Evolutionary conservation across 2,113 vertebrate genomes (phyloP).

Genomic region (Heterotilapia buettikoferi): DNA sequence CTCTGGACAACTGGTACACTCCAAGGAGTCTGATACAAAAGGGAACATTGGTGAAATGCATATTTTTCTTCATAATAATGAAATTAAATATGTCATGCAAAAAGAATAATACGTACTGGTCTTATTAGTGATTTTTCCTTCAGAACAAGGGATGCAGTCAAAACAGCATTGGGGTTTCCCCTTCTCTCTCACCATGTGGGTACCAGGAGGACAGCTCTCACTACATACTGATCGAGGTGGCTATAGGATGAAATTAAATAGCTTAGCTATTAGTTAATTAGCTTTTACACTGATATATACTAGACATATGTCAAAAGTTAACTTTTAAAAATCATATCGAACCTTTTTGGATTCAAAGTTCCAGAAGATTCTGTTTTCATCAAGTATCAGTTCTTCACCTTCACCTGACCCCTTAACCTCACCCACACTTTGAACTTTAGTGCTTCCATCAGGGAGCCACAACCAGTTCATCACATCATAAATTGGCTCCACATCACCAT

Average conservation of each 20-base stretch:
- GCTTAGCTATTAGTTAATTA: no score
- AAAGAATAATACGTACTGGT: constrained; percentile 43
- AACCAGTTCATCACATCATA: constrained; percentile 69
- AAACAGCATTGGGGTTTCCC: fast-evolving
- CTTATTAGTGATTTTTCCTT: constrained; percentile 57
- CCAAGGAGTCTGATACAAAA: neutral
- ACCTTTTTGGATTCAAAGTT: constrained; percentile 32
- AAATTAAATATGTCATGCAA: neutral
- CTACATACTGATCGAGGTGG: constrained; percentile 62
- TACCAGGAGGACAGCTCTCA: constrained; percentile 37
- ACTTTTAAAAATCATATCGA: neutral
- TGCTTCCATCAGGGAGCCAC: constrained; percentile 14
- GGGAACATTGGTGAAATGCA: neutral
- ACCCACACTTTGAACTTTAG: constrained; percentile 47
- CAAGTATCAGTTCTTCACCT: constrained; percentile 40
- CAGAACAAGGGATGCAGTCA: constrained; percentile 12
- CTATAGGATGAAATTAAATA: constrained; percentile 2
- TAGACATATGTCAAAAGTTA: no score
- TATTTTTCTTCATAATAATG: fast-evolving
- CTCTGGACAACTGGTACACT: constrained; percentile 53
- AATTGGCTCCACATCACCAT: constrained; percentile 62
- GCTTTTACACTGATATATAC: no score
- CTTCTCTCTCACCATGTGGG: neutral
- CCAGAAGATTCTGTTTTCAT: constrained; percentile 62
- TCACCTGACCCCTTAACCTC: constrained; percentile 34